phyloP scores from a whole-genome alignment of 2,797 vertebrate genomes.

The Valencia hispanica region DNA sequence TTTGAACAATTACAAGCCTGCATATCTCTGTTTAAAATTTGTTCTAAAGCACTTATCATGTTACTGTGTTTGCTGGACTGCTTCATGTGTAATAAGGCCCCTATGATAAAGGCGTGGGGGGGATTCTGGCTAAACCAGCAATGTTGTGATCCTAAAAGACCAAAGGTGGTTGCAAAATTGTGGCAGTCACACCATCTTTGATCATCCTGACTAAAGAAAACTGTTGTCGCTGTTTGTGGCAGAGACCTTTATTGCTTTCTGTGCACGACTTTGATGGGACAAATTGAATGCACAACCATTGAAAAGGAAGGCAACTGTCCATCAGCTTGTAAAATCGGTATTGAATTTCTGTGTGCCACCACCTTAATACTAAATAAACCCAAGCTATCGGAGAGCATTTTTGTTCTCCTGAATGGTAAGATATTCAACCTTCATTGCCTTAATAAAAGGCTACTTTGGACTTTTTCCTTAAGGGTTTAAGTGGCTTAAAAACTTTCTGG shows the following conservation, averaged over 20 bases:
- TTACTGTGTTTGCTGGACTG: slow-evolving; percentile 43
- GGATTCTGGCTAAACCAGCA: slow-evolving; percentile 21
- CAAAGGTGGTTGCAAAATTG: slow-evolving; percentile 16
- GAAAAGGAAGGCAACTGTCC: slow-evolving; percentile 38
- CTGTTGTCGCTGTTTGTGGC: slow-evolving; percentile 31
- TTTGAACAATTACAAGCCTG: slow-evolving; percentile 70
- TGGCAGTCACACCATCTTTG: slow-evolving; percentile 40
- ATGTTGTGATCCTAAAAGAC: slow-evolving; percentile 46
- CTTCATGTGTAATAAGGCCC: slow-evolving; percentile 51
- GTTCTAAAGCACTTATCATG: slow-evolving; percentile 54
- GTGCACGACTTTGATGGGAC: slow-evolving; percentile 39
- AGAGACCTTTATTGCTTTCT: slow-evolving; percentile 53
- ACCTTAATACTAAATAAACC: slow-evolving; percentile 41
- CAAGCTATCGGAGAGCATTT: slow-evolving; percentile 44
- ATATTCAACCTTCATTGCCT: slow-evolving; percentile 56
- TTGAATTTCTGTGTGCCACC: slow-evolving; percentile 53
- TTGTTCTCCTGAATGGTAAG: slow-evolving; percentile 32
- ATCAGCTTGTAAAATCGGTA: slow-evolving; percentile 49
- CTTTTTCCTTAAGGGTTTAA: slow-evolving; percentile 42
- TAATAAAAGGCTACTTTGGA: slow-evolving; percentile 50
- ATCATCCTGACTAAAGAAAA: slow-evolving; percentile 35
- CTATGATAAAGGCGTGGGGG: slow-evolving; percentile 17
- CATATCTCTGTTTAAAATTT: slow-evolving; percentile 52
- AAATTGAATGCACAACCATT: slow-evolving; percentile 37
- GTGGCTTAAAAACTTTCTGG: slow-evolving; percentile 64